Conservation (phyloP, 2,888 invertebrate genomes). For the Apomyelois bistriatella region DNA sequence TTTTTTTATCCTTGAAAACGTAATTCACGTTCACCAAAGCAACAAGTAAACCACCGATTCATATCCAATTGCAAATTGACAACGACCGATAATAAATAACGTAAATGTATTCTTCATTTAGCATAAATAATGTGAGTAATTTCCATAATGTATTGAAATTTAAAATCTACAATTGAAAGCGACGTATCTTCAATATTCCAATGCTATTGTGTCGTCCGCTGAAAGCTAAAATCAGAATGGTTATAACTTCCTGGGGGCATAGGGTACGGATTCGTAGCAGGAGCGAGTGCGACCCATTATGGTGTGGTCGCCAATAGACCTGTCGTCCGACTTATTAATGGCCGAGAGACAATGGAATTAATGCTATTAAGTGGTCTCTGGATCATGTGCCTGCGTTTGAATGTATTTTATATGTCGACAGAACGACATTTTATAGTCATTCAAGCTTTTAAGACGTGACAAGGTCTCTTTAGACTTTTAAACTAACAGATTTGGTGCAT, state of each 20-base stretch:
- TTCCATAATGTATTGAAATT: constrained; percentile 24
- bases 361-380: constrained; percentile 66
- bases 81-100: background rate
- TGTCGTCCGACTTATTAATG: constrained; percentile 72
- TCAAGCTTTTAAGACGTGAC: too few species aligned
- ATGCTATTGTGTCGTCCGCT: constrained; percentile 28
- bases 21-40: background rate
- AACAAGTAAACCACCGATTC: constrained; percentile 2
- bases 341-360: constrained; percentile 67
- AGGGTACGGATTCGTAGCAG: constrained; percentile 61
- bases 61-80: constrained; percentile 6
- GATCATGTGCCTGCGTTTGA: constrained; percentile 50
- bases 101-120: constrained; percentile 10
- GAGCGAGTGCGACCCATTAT: constrained; percentile 54
- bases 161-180: constrained; percentile 28
- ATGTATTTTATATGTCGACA: constrained; percentile 27
- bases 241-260: constrained; percentile 28
- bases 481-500: too few species aligned
- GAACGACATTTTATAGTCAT: too few species aligned
- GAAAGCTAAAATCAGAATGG: constrained; percentile 7
- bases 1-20: background rate
- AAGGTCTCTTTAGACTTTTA: too few species aligned
- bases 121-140: constrained; percentile 11
- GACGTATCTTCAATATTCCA: constrained; percentile 26
- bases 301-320: constrained; percentile 65